Evolutionary conservation across 2,888 invertebrate genomes (phyloP).

Genomic region (Molorchus minor): DNA sequence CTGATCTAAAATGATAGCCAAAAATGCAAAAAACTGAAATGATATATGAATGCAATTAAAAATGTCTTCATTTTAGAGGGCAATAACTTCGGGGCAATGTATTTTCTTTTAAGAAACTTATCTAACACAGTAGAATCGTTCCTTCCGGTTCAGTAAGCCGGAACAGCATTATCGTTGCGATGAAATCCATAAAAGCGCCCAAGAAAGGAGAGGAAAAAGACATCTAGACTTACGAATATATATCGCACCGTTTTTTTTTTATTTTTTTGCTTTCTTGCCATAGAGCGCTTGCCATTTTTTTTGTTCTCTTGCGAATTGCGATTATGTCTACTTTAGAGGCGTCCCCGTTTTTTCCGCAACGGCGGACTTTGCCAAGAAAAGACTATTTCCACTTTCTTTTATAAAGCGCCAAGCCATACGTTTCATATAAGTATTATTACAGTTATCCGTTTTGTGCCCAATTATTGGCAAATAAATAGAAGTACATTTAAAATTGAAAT

Average conservation of each 20-base stretch:
- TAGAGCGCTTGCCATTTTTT: background rate
- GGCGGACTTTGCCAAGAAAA: too few species aligned
- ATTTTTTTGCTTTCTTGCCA: background rate
- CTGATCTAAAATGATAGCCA: too few species aligned
- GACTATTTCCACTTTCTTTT: too few species aligned
- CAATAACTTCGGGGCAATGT: conserved; percentile 26
- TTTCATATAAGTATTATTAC: too few species aligned
- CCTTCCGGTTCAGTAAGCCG: conserved; percentile 52
- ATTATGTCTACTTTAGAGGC: too few species aligned
- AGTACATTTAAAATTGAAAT: too few species aligned
- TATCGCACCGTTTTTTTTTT: background rate
- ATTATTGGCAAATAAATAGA: too few species aligned
- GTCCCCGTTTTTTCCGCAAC: too few species aligned
- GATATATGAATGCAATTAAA: conserved; percentile 22
- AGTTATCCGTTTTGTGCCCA: too few species aligned
- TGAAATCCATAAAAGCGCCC: conserved; percentile 41
- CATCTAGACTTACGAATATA: background rate
- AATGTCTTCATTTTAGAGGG: conserved; percentile 9
- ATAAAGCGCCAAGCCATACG: too few species aligned
- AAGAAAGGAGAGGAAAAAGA: conserved; percentile 22
- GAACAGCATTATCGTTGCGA: conserved; percentile 44
- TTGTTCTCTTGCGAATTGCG: background rate
- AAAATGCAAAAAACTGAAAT: too few species aligned
- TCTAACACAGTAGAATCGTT: conserved; percentile 52
- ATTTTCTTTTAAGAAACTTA: conserved; percentile 41